A percentile compares a stretch with the other conserved stretches of the same genome.
These are phyloP conservation scores for Cyrtodaria siliqua DNA, from an alignment of 2,888 invertebrate genomes.

Conservation along the genomic window DNA sequence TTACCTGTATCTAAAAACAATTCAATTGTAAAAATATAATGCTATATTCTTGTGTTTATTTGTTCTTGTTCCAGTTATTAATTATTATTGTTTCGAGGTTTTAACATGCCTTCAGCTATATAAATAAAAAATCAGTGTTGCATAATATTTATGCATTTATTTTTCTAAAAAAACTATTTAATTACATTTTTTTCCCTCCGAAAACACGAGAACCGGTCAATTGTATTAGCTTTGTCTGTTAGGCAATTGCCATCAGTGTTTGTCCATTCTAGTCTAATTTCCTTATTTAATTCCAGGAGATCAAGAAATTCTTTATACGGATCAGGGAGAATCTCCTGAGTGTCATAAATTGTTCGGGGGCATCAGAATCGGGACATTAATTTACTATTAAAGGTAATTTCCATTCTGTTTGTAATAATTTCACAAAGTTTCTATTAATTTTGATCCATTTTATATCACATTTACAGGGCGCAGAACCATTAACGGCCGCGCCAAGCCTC, in stretches of 20 bases:
- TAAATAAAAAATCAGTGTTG: no score
- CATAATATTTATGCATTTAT: no score
- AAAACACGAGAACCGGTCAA: no score
- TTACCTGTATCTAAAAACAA: no score
- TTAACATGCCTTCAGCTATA: no score
- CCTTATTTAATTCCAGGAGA: constrained; percentile 61
- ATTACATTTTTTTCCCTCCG: no score
- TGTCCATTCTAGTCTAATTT: constrained; percentile 39
- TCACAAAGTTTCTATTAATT: constrained; percentile 66
- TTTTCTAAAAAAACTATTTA: no score
- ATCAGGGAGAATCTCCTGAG: constrained; percentile 39
- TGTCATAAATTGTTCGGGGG: constrained; percentile 44
- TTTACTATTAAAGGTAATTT: constrained; percentile 68
- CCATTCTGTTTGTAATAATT: constrained; percentile 68
- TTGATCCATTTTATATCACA: constrained; percentile 63
- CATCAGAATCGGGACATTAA: constrained; percentile 55
- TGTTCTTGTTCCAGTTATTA: no score
- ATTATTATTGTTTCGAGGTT: no score
- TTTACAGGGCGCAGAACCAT: constrained; percentile 46
- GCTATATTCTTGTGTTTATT: no score
- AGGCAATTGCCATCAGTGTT: neutral
- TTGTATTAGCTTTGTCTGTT: no score
- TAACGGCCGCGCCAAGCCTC: constrained; percentile 43
- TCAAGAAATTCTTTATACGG: constrained; percentile 41
- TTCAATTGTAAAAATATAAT: no score